Evolutionary conservation across 2,113 vertebrate species (phyloP), one percentile per base, ranked within the genome.

Genomic region (Beaufortia kweichowensis): DNA sequence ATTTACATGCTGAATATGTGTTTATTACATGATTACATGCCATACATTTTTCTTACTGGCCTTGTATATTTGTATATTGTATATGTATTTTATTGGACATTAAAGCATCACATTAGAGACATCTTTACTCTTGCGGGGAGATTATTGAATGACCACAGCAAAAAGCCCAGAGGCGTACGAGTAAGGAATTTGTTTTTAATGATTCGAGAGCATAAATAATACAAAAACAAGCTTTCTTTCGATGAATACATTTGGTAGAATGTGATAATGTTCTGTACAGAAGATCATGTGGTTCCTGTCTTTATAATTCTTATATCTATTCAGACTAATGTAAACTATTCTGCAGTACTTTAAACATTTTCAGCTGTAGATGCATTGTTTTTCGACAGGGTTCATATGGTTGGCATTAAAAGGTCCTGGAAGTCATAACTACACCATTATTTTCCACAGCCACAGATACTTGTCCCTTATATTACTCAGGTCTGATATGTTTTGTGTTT

Each of bases 331-430:
- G 79, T 83, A 82, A 85, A 86, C 55, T 26, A 53, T 62, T 56
- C 35, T 81, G 71, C 70, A 66, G 68, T 53, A 60, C 62, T 76
- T 50, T 79, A 88, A 87, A 82, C 83, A 48, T 73, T 85, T 89
- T 87, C 85, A 85, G 88, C 83, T 88, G 83, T 77, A 66, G 81
- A 84, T 75, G 75, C 80, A 85, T 90, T 88, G 88, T 90, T 87
- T 84, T 81, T 67, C 63, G 81, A 79, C 84, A 84, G 79, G 39
- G 78, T 87, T 83, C 87, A 85, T 86, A 83, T 87, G 85, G 85
- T 84, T 86, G 87, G 84, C 85, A 82, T 85, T 78, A 85, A 81
- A 87, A 59, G 61, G 50, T 69, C 33, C 56, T 76, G 46, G 43
- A 46, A 55, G 46, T 43, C 33, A 43, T 56, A 76, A 70, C 29